A percentile compares a stretch with the other conserved stretches of the same genome.
These are phyloP conservation scores for Uria lomvia DNA, from an alignment of 2,113 vertebrate genomes.

Conservation along the genomic window DNA sequence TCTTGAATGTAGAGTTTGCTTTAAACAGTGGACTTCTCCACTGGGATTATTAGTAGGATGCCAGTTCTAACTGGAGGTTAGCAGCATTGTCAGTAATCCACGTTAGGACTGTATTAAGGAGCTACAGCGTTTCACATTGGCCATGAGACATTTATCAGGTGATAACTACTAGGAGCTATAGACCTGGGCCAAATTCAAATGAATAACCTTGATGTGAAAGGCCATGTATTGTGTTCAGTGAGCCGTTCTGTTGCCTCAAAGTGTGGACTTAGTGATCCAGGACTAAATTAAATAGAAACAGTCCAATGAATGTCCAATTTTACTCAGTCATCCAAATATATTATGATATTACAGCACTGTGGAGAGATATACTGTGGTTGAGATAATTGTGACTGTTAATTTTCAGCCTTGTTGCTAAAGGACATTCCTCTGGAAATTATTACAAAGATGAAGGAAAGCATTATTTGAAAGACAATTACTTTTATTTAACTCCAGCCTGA, in stretches of 20 bases:
- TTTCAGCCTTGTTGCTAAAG: neutral
- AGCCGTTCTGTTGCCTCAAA: neutral
- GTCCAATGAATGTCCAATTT: neutral
- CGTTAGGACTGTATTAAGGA: neutral
- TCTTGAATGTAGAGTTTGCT: neutral
- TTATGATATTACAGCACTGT: neutral
- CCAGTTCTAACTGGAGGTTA: neutral
- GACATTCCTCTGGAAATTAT: neutral
- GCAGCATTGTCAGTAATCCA: neutral
- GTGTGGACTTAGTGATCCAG: neutral
- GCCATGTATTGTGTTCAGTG: neutral
- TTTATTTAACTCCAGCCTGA: slow-evolving; percentile 48
- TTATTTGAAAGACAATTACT: neutral
- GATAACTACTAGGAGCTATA: neutral
- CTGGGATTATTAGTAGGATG: neutral
- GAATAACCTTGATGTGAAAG: neutral
- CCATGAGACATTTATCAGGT: neutral
- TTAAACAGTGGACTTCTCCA: neutral
- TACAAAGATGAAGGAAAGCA: neutral
- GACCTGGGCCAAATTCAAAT: neutral
- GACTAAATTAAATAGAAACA: slow-evolving; percentile 24
- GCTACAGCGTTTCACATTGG: neutral
- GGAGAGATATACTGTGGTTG: neutral
- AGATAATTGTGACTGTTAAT: slow-evolving; percentile 6
- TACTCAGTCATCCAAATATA: neutral